A percentile compares a stretch with the other conserved stretches of the same genome.
These are phyloP conservation scores for Leptinotarsa tumamoca DNA, from an alignment of 2,888 invertebrate genomes.

Conservation along the genomic window DNA sequence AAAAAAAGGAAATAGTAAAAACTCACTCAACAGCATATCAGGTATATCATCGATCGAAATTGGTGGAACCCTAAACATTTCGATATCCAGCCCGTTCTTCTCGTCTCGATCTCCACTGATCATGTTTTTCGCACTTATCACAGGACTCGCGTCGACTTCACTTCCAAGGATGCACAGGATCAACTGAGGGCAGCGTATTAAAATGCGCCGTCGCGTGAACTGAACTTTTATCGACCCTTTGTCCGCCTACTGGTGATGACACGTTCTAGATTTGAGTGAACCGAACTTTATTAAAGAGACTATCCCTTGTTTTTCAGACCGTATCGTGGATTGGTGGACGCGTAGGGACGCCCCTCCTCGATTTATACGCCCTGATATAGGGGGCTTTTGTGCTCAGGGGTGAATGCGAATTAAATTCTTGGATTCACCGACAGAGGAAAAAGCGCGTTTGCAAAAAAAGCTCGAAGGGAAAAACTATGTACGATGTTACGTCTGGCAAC, in stretches of 20 bases:
- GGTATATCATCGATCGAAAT: conserved; percentile 80
- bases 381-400: conserved; percentile 30
- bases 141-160: conserved; percentile 21
- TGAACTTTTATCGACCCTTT: conserved; percentile 57
- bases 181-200: conserved; percentile 50
- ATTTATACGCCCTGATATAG: conserved; percentile 38
- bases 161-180: conserved; percentile 39
- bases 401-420: conserved; percentile 21
- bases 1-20: neutral
- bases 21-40: conserved; percentile 80
- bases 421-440: conserved; percentile 20
- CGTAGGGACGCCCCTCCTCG: conserved; percentile 54
- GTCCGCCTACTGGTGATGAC: conserved; percentile 68
- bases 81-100: conserved; percentile 61
- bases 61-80: conserved; percentile 78
- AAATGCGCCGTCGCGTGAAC: conserved; percentile 57
- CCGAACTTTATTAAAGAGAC: conserved; percentile 66
- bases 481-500: no score
- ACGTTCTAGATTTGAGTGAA: conserved; percentile 62
- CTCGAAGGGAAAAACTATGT: neutral
- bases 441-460: neutral
- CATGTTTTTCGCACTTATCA: conserved; percentile 53
- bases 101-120: conserved; percentile 61
- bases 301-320: conserved; percentile 72
- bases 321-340: conserved; percentile 55